These are phyloP conservation scores for Chaetoderma sp. DNA, from an alignment of 2,888 invertebrate species.

Conservation along the genomic window DNA sequence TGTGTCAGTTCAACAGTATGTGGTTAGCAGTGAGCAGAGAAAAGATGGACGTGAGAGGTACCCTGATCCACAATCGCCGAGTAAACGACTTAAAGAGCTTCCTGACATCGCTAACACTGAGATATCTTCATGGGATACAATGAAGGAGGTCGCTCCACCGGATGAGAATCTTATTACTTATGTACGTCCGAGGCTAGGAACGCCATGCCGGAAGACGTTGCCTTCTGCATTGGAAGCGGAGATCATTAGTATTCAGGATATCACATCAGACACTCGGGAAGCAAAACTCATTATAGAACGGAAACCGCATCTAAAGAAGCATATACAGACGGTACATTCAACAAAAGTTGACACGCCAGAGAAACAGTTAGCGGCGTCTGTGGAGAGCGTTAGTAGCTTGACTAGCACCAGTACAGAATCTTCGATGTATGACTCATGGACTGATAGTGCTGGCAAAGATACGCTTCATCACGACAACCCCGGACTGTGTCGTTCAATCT, in stretches of 20 bases:
- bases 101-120: no score
- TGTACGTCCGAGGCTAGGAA: no score
- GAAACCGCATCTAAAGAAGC: constrained; percentile 32
- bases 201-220: no score
- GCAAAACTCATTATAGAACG: constrained; percentile 37
- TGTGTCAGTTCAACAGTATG: no score
- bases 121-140: no score
- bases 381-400: constrained; percentile 12
- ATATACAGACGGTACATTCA: constrained; percentile 36
- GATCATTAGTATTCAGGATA: constrained; percentile 27
- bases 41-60: no score
- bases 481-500: neutral
- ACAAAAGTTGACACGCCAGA: constrained; percentile 36
- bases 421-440: constrained; percentile 22
- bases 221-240: no score
- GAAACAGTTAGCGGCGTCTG: constrained; percentile 32
- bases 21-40: no score
- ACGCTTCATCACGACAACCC: neutral
- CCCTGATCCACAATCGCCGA: no score
- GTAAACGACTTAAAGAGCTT: no score
- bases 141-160: no score
- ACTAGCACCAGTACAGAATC: neutral
- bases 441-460: constrained; percentile 8
- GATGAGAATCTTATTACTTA: no score
- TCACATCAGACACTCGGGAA: constrained; percentile 29